Evolutionary conservation across 2,888 invertebrate species (phyloP).

Genomic region (Dynastes tityus): DNA sequence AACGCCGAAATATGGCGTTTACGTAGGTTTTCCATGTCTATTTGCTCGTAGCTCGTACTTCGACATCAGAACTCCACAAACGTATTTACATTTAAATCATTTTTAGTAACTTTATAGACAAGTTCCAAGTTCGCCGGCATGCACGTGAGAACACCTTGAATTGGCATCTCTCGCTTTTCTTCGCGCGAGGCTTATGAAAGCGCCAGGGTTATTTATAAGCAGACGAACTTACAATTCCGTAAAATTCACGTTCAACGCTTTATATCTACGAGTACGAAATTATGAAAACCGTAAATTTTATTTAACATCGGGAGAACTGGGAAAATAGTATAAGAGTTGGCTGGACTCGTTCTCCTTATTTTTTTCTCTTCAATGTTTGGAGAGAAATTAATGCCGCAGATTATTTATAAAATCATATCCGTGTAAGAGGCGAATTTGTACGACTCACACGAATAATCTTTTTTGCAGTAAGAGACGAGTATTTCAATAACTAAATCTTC

Average conservation of each 20-base stretch:
- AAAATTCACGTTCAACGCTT: slow-evolving; percentile 16
- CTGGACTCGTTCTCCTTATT: not conserved
- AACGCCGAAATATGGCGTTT: not conserved
- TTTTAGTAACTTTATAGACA: slow-evolving; percentile 13
- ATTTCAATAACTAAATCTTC: too few species aligned
- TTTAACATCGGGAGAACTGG: slow-evolving; percentile 31
- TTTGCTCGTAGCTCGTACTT: not conserved
- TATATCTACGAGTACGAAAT: slow-evolving; percentile 8
- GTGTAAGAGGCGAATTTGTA: not conserved
- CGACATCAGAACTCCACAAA: not conserved
- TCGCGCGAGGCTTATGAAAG: not conserved
- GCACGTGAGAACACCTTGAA: slow-evolving; percentile 3
- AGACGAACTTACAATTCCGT: slow-evolving; percentile 21
- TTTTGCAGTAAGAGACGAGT: too few species aligned
- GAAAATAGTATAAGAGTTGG: slow-evolving; percentile 21
- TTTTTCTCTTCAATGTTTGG: not conserved
- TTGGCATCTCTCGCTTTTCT: not conserved
- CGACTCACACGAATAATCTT: too few species aligned
- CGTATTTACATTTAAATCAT: slow-evolving; percentile 27
- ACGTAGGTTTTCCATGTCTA: not conserved
- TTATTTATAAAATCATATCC: slow-evolving; percentile 12
- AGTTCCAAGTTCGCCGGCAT: not conserved
- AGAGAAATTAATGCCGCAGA: not conserved
- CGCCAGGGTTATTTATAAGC: not conserved
- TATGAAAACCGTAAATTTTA: slow-evolving; percentile 43